Evolutionary conservation across 2,797 vertebrate species (phyloP).

Genomic region (Epinephelus awoara): DNA sequence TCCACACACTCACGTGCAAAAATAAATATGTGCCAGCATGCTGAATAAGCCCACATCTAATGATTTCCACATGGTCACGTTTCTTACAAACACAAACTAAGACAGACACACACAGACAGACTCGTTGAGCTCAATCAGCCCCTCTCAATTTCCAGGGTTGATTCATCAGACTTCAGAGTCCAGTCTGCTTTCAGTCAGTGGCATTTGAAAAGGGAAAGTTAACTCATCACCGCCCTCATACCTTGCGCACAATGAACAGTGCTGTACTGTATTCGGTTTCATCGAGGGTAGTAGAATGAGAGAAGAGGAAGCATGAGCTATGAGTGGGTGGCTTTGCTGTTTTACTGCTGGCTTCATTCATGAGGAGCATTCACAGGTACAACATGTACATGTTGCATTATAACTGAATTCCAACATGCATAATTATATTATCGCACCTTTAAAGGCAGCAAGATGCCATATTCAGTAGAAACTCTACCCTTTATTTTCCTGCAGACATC

Average conservation of each 20-base stretch:
- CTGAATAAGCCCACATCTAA: constrained; percentile 81
- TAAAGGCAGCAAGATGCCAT: neutral
- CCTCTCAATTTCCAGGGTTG: constrained; percentile 44
- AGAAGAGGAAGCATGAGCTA: neutral
- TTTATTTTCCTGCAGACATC: constrained; percentile 2
- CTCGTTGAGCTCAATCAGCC: constrained; percentile 37
- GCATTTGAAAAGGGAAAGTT: constrained; percentile 59
- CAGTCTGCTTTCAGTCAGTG: constrained; percentile 52
- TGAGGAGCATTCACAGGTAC: neutral
- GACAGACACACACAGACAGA: constrained; percentile 38
- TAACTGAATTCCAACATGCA: neutral
- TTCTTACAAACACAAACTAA: constrained; percentile 66
- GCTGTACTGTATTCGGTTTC: constrained; percentile 46
- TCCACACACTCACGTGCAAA: constrained; percentile 53
- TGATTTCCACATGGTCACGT: constrained; percentile 85
- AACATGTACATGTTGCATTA: no score
- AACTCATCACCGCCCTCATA: constrained; percentile 58
- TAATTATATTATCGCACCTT: neutral
- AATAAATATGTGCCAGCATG: constrained; percentile 58
- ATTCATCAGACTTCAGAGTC: constrained; percentile 43
- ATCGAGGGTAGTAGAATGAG: constrained; percentile 26
- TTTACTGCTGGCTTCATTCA: neutral
- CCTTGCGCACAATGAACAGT: constrained; percentile 44
- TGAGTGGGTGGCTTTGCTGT: neutral
- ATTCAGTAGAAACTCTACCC: neutral